Conservation (phyloP, 2,113 vertebrate genomes). For the Bubalus kerabau region DNA sequence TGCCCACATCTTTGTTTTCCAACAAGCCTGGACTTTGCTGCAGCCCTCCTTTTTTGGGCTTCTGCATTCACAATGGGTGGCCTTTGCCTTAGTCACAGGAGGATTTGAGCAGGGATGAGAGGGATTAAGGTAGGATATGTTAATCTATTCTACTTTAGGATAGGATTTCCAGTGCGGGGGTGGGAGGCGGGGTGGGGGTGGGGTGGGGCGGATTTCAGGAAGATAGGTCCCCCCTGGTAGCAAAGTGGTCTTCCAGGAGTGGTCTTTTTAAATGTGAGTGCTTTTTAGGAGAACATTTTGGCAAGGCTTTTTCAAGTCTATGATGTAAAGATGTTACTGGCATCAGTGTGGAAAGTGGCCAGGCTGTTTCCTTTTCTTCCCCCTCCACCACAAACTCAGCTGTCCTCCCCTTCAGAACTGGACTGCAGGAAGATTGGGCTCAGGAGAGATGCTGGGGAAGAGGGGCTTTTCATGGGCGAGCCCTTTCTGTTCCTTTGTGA, state of each 20-base stretch:
- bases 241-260: background rate
- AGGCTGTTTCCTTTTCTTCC: background rate
- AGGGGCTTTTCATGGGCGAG: background rate
- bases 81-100: background rate
- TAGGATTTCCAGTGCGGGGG: background rate
- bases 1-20: background rate
- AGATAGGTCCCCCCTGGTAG: background rate
- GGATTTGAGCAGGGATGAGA: background rate
- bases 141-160: background rate
- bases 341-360: background rate
- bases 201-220: background rate
- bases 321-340: background rate
- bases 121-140: background rate
- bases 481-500: background rate
- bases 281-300: background rate
- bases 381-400: background rate
- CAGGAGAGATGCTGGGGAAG: background rate
- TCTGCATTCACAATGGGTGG: background rate
- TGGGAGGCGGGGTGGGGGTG: too few species aligned
- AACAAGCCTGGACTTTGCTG: background rate
- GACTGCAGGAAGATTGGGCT: background rate
- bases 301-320: background rate
- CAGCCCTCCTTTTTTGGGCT: background rate
- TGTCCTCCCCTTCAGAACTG: background rate
- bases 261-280: background rate